phyloP scores from a whole-genome alignment of 2,888 invertebrate species.

The Brachypalpus laphriformis region DNA sequence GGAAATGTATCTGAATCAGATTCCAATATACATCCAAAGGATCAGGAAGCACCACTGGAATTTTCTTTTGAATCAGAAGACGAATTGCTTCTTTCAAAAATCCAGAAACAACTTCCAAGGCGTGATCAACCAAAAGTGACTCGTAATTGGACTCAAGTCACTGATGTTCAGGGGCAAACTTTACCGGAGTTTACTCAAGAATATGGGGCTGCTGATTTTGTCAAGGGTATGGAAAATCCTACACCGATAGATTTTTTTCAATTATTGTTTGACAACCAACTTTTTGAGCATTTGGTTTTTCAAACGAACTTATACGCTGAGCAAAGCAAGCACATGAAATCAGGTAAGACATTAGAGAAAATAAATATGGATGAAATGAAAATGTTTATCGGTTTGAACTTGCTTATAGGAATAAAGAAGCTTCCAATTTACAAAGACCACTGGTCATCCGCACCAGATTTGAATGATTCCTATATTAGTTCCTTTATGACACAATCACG shows the following conservation, averaged over 20 bases:
- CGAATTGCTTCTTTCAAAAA: neutral
- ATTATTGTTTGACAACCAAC: neutral
- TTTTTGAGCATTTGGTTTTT: slow-evolving; percentile 1
- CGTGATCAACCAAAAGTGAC: neutral
- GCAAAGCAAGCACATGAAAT: neutral
- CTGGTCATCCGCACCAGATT: slow-evolving; percentile 12
- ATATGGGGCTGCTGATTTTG: neutral
- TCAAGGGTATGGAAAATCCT: neutral
- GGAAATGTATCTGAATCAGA: neutral
- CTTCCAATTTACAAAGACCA: neutral
- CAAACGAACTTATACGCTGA: neutral
- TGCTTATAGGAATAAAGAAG: slow-evolving; percentile 7
- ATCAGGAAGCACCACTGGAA: neutral
- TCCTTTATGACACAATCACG: neutral
- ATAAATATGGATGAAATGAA: slow-evolving; percentile 1
- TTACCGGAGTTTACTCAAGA: neutral
- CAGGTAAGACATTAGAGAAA: neutral
- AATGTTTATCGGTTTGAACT: slow-evolving; percentile 5
- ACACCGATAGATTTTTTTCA: slow-evolving; percentile 4
- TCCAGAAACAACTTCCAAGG: neutral
- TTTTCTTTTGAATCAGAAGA: neutral
- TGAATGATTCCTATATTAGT: neutral
- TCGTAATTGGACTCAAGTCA: neutral
- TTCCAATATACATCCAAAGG: neutral
- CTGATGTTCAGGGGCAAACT: neutral